Evolutionary conservation across 1,140 invertebrate genomes (phyloP).

Genomic region (Babylonia areolata): DNA sequence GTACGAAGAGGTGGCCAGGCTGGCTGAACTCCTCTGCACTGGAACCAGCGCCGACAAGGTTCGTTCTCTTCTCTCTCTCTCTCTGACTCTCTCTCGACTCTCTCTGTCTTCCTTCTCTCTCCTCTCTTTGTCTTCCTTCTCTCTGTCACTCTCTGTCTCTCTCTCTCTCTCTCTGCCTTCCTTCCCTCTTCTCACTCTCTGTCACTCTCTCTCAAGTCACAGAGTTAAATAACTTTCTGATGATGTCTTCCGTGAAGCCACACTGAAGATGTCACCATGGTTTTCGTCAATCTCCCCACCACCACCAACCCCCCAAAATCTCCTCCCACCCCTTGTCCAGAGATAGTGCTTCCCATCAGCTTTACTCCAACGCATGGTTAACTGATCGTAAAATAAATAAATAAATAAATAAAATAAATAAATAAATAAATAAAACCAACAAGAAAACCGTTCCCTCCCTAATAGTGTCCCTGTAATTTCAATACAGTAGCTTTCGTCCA

Average conservation of each 20-base stretch:
- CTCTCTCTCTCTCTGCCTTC: neutral
- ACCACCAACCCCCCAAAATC: too few relatives aligned
- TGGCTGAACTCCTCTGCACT: neutral
- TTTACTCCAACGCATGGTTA: too few relatives aligned
- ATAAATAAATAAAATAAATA: too few relatives aligned
- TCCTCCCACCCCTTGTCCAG: neutral
- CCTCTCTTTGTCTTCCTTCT: too few relatives aligned
- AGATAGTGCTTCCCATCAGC: too few relatives aligned
- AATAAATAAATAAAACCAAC: too few relatives aligned
- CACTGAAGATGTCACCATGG: too few relatives aligned
- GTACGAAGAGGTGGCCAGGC: conserved; percentile 4
- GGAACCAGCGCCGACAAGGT: neutral
- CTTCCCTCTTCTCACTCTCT: neutral
- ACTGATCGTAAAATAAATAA: too few relatives aligned
- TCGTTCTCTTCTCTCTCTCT: conserved; percentile 22
- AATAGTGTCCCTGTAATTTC: too few relatives aligned
- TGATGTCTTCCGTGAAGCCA: neutral
- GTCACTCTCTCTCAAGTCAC: neutral
- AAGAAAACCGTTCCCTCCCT: too few relatives aligned
- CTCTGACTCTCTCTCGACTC: neutral
- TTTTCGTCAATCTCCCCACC: neutral
- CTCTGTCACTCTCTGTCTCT: neutral
- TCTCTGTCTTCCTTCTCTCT: too few relatives aligned
- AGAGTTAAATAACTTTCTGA: neutral
- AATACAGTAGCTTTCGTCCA: too few relatives aligned